A percentile compares a stretch with the other conserved stretches of the same genome.
Evolutionary conservation across 2,113 vertebrate species (phyloP).

Genomic region (Clinocottus analis): DNA sequence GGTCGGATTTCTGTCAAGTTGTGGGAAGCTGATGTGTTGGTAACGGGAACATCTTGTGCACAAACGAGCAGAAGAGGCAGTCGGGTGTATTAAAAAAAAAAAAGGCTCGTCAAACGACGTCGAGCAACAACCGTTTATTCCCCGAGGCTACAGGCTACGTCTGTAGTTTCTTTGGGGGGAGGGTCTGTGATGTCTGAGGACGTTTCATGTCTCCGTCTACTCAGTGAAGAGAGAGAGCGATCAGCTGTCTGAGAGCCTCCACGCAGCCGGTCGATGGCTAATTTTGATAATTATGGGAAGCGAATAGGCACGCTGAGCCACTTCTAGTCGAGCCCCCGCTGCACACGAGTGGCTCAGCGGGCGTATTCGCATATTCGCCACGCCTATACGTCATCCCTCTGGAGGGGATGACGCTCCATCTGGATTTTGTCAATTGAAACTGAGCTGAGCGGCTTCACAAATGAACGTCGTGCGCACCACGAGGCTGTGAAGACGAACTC

Average conservation of each 20-base stretch:
- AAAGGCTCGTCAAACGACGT: slow-evolving; percentile 38
- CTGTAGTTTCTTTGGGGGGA: slow-evolving; percentile 36
- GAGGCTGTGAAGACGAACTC: too few species aligned
- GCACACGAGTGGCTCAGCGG: too few species aligned
- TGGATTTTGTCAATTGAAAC: too few species aligned
- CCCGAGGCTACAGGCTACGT: slow-evolving; percentile 39
- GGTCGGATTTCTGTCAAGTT: slow-evolving; percentile 14
- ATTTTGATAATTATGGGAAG: slow-evolving; percentile 60
- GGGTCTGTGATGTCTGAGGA: slow-evolving; percentile 42
- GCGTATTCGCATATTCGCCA: too few species aligned
- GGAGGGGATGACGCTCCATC: too few species aligned
- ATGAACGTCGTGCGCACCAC: too few species aligned
- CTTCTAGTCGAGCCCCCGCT: too few species aligned
- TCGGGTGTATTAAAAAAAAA: slow-evolving; percentile 34
- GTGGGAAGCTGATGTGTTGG: slow-evolving; percentile 7
- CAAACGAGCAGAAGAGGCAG: neutral
- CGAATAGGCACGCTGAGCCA: slow-evolving; percentile 53
- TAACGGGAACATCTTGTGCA: neutral
- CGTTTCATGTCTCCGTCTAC: slow-evolving; percentile 44
- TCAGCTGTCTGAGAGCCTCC: slow-evolving; percentile 32
- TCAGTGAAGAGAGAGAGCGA: slow-evolving; percentile 41
- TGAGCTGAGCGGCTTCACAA: too few species aligned
- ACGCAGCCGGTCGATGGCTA: slow-evolving; percentile 40
- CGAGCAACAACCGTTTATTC: slow-evolving; percentile 44
- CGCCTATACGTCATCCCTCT: too few species aligned